phyloP scores from a whole-genome alignment of 2,888 invertebrate genomes.

The Ligdia adustata region DNA sequence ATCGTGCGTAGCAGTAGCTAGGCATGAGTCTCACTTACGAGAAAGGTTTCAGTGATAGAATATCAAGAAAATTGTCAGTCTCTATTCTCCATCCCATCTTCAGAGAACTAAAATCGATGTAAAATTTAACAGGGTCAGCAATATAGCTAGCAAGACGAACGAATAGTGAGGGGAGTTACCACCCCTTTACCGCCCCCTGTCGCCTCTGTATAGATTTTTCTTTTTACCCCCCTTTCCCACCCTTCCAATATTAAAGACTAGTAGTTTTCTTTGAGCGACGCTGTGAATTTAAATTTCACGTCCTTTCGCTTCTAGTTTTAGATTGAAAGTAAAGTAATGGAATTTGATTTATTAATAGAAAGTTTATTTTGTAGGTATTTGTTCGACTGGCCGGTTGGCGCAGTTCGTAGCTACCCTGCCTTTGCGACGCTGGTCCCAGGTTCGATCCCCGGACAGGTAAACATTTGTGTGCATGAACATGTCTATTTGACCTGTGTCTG shows the following conservation, averaged over 20 bases:
- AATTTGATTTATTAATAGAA: neutral
- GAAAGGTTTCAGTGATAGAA: too few species aligned
- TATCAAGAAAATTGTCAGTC: too few species aligned
- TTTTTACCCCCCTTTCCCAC: conserved; percentile 59
- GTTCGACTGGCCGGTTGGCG: too few species aligned
- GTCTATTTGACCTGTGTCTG: too few species aligned
- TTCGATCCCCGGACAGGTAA: too few species aligned
- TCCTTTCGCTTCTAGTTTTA: conserved; percentile 3
- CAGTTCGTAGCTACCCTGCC: too few species aligned
- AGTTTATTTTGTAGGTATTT: too few species aligned
- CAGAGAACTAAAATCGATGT: conserved; percentile 37
- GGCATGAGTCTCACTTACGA: too few species aligned
- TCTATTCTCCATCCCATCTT: conserved; percentile 19
- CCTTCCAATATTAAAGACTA: conserved; percentile 68
- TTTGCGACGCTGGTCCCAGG: too few species aligned
- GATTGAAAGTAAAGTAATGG: neutral
- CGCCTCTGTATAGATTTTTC: conserved; percentile 69
- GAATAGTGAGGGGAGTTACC: conserved; percentile 14
- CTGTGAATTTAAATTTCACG: conserved; percentile 16
- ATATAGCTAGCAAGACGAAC: conserved; percentile 30
- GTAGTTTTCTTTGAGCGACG: conserved; percentile 43
- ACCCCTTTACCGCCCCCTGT: conserved; percentile 46
- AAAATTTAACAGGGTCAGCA: conserved; percentile 41
- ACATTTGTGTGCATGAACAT: too few species aligned
- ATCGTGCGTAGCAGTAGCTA: too few species aligned